Percentiles rank a stretch among this genome's conserved stretches.
Conservation (phyloP, 2,797 vertebrate species). For the Rhynchotus rufescens region DNA sequence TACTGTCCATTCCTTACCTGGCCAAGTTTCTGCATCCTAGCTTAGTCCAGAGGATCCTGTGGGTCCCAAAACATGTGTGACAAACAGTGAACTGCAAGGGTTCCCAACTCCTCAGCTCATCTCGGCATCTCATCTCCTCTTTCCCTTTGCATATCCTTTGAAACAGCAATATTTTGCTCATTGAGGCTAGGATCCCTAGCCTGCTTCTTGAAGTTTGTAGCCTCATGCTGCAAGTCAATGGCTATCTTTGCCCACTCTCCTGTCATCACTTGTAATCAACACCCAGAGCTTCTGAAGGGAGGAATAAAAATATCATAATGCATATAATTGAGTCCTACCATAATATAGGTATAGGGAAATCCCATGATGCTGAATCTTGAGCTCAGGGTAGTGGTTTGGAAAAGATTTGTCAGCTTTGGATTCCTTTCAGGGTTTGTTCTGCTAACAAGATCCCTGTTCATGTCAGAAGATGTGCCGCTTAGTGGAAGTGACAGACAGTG, state of each 20-base stretch:
- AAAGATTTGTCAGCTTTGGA: background rate
- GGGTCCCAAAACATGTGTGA: background rate
- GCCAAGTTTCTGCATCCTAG: background rate
- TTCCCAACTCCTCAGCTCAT: background rate
- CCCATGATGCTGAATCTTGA: background rate
- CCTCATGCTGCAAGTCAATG: background rate
- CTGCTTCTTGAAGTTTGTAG: background rate
- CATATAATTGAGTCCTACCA: background rate
- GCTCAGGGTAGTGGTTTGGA: conserved; percentile 39
- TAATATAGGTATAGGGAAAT: conserved; percentile 28
- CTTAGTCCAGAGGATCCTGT: background rate
- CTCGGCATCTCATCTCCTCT: background rate
- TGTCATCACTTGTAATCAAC: background rate
- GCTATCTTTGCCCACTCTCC: background rate
- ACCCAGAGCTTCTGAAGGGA: background rate
- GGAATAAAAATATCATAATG: conserved; percentile 1
- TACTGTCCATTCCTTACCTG: background rate
- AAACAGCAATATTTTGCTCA: background rate
- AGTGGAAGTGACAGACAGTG: conserved; percentile 20
- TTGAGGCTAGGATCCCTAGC: background rate
- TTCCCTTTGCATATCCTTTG: background rate
- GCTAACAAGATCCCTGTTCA: background rate
- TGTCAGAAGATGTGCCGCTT: conserved; percentile 12
- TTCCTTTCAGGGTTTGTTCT: conserved; percentile 15
- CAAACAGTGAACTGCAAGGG: background rate